Evolutionary conservation across 30 jellyfish, hydroid and myxozoan genomes (phyloP).

Genomic region (Hydractinia symbiolongicarpus): DNA sequence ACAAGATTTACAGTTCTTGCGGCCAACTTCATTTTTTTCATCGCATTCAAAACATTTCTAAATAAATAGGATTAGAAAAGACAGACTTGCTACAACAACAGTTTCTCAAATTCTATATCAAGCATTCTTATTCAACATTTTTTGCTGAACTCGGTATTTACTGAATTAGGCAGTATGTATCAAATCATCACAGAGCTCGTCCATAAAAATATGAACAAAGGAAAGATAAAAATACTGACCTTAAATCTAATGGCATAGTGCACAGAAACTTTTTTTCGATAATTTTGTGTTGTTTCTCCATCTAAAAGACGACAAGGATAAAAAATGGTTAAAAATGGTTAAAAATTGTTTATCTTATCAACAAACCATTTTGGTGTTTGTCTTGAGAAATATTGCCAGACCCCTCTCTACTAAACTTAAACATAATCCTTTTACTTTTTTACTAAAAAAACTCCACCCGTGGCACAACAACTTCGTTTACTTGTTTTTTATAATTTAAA

Average conservation of each 20-base stretch:
- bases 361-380: no score
- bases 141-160: no score
- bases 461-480: no score
- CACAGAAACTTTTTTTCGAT: neutral
- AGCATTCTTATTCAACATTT: no score
- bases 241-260: neutral
- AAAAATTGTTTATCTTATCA: no score
- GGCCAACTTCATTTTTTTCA: conserved; percentile 6
- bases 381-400: no score
- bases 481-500: no score
- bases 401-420: no score
- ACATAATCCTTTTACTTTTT: no score
- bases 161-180: no score
- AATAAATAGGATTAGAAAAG: neutral
- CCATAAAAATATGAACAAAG: neutral
- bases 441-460: no score
- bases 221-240: neutral
- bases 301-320: neutral
- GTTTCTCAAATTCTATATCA: neutral
- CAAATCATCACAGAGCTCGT: neutral
- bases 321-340: no score
- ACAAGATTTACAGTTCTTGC: conserved; percentile 1
- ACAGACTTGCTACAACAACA: neutral
- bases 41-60: neutral
- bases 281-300: neutral